Evolutionary conservation across 2,888 invertebrate genomes (phyloP), one percentile per base, ranked within the genome.

Genomic region (Tetragonula carbonaria): DNA sequence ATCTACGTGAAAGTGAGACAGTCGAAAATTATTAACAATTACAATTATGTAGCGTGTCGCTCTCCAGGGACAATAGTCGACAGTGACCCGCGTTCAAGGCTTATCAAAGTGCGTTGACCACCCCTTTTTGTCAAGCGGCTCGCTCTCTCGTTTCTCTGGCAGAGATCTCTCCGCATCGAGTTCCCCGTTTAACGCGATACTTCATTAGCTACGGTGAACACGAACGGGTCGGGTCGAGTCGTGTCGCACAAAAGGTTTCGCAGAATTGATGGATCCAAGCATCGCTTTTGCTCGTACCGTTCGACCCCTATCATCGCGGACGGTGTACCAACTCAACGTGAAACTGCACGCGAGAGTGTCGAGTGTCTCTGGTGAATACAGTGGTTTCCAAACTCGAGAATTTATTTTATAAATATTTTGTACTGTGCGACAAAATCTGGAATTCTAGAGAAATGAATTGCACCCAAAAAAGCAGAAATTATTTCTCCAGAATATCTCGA

Each of bases 181-280:
- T 93, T 93, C 90, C 92, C 83, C 87, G 90, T 91, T 92, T 91
- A 92, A 93, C 90, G 90, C 90, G 93, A 93, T 93, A 93, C 93
- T 93, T 93, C 92, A 93, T 93, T 93, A 93, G 91, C 91, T 85
- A 86, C 83, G 87, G 83, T 83, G 87, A 81, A 88, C 90, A 86
- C 89, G 87, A 16, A 38, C 38, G 38, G 28, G 28, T 28, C 51
- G 81, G 86, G 86, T 88, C 87, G 83, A 72, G 80, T 50, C 68
- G 78, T 88, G 89, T 88, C 87, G 78, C 63, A 68, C 78, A 78
- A 74, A 74, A 86, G 79, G 73, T 85, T 85, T 79, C 72, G 66
- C 76, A 66, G 51, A 83, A 88, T 82, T 85, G 87, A 87, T 83
- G 81, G 78, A 79, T 80, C 76, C 75, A 53, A 63, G 76, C 28